phyloP scores from a whole-genome alignment of 2,113 vertebrate genomes.

The Grammomys surdaster region DNA sequence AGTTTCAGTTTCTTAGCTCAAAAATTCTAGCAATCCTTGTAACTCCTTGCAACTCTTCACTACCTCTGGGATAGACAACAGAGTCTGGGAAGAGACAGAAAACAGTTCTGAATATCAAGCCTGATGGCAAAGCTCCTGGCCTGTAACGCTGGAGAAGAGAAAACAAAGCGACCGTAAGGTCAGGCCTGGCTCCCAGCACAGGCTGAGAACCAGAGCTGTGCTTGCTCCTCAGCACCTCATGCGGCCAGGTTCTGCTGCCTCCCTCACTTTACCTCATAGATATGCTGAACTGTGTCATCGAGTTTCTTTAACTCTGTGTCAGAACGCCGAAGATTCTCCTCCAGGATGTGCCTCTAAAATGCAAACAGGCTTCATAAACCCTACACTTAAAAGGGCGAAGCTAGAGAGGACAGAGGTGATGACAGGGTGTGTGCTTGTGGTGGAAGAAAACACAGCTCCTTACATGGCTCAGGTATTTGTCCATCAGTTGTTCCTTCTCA shows the following conservation, averaged over 20 bases:
- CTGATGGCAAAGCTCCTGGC: background rate
- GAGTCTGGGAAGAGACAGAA: conserved; percentile 72
- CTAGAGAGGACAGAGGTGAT: background rate
- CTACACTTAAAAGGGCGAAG: conserved; percentile 8
- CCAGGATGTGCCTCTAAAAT: conserved; percentile 89
- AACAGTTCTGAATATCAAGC: conserved; percentile 17
- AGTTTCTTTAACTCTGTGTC: conserved; percentile 90
- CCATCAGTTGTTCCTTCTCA: conserved; percentile 76
- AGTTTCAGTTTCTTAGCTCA: conserved; percentile 73
- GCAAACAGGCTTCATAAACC: conserved; percentile 43
- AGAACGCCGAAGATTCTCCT: conserved; percentile 89
- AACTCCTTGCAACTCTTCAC: conserved; percentile 78
- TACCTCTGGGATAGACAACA: conserved; percentile 78
- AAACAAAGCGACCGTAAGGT: background rate
- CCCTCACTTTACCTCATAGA: conserved; percentile 87
- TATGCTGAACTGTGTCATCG: conserved; percentile 89
- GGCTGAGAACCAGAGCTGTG: background rate
- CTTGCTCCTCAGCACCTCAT: background rate
- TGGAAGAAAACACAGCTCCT: background rate
- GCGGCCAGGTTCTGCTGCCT: background rate
- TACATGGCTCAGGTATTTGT: conserved; percentile 85
- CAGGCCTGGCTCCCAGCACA: background rate
- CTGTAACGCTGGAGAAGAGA: background rate
- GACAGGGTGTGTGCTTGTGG: background rate
- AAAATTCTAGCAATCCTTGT: conserved; percentile 76